A percentile compares a stretch with the other conserved stretches of the same genome.
Conservation (phyloP, 2,888 invertebrate species). For the Baccha elongata region DNA sequence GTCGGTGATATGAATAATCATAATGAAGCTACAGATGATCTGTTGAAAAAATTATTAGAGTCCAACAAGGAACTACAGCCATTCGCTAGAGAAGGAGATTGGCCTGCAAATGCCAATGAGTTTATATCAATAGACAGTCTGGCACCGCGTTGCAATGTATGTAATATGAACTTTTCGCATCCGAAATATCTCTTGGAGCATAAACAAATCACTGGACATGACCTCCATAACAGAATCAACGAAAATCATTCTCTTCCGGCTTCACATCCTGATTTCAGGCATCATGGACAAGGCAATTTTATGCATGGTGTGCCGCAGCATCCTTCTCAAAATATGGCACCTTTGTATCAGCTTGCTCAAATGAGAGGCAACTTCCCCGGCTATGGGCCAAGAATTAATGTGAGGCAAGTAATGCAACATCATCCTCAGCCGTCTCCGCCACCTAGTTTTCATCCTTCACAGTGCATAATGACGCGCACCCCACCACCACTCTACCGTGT, state of each 20-base stretch:
- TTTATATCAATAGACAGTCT: constrained; percentile 86
- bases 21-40: constrained; percentile 74
- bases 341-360: constrained; percentile 61
- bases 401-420: constrained; percentile 56
- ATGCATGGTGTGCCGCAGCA: constrained; percentile 50
- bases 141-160: constrained; percentile 79
- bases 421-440: constrained; percentile 67
- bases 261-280: constrained; percentile 35
- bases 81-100: constrained; percentile 66
- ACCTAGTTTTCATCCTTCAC: constrained; percentile 53
- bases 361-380: constrained; percentile 59
- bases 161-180: constrained; percentile 80
- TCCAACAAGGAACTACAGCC: constrained; percentile 79
- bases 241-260: constrained; percentile 20
- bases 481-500: constrained; percentile 72
- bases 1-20: constrained; percentile 67
- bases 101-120: constrained; percentile 82
- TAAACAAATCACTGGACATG: constrained; percentile 75
- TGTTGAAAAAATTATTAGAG: constrained; percentile 74
- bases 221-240: constrained; percentile 53
- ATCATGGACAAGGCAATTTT: constrained; percentile 37
- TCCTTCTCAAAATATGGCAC: constrained; percentile 65
- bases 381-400: constrained; percentile 59
- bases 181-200: constrained; percentile 77
- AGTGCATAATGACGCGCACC: constrained; percentile 59